A percentile compares a stretch with the other conserved stretches of the same genome.
Evolutionary conservation across 2,113 vertebrate genomes (phyloP).

Genomic region (Todiramphus chloris): DNA sequence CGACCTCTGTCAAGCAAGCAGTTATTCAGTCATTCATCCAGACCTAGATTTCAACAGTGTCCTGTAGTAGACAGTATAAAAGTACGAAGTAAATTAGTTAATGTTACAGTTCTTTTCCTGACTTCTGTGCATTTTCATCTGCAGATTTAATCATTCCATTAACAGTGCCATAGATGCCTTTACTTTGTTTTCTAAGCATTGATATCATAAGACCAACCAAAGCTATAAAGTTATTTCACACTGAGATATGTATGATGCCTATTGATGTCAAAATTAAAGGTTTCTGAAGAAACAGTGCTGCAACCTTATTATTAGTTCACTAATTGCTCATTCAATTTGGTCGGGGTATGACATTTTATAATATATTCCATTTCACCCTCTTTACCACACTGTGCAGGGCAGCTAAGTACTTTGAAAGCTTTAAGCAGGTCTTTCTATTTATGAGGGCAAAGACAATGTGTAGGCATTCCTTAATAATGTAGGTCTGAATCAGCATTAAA

Average conservation of each 20-base stretch:
- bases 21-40: background rate
- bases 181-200: background rate
- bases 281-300: slow-evolving; percentile 37
- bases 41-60: background rate
- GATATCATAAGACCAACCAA: background rate
- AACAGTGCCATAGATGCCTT: background rate
- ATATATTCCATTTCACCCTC: slow-evolving; percentile 47
- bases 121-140: background rate
- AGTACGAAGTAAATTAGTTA: background rate
- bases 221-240: slow-evolving; percentile 5
- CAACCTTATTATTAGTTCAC: slow-evolving; percentile 47
- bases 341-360: slow-evolving; percentile 24
- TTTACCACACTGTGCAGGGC: background rate
- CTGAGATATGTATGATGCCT: background rate
- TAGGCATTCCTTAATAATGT: background rate
- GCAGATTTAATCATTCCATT: slow-evolving; percentile 1
- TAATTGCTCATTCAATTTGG: slow-evolving; percentile 52
- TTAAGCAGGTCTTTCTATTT: slow-evolving; percentile 36
- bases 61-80: background rate
- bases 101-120: background rate
- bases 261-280: slow-evolving; percentile 55
- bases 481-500: background rate
- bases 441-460: background rate
- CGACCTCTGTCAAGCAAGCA: background rate
- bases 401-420: slow-evolving; percentile 26